Conservation (phyloP, 2,888 invertebrate species). For the Hyppa rectilinea region DNA sequence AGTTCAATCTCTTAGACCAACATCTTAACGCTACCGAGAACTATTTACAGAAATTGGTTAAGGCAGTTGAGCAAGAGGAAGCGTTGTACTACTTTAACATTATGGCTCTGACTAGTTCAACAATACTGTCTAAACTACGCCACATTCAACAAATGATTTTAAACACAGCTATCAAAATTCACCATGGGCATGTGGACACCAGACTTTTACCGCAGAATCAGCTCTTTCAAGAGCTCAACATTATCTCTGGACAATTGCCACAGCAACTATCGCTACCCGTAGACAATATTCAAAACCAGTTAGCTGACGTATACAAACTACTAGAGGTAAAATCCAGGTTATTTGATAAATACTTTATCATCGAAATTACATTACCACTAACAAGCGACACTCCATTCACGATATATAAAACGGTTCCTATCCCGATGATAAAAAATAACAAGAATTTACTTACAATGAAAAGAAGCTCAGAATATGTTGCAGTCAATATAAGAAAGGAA, state of each 20-base stretch:
- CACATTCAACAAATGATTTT: background rate
- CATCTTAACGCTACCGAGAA: slow-evolving; percentile 1
- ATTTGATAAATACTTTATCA: background rate
- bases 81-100: background rate
- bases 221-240: no score
- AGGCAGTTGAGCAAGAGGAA: background rate
- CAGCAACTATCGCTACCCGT: background rate
- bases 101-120: background rate
- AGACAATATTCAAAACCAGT: background rate
- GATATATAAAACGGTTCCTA: background rate
- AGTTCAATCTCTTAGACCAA: background rate
- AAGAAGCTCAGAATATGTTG: no score
- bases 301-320: slow-evolving; percentile 1
- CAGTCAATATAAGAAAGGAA: no score
- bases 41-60: background rate
- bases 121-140: background rate
- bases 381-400: background rate
- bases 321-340: background rate
- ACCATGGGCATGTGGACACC: slow-evolving; percentile 5
- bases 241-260: no score
- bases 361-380: background rate
- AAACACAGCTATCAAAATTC: background rate
- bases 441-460: background rate
- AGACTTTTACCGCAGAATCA: no score
- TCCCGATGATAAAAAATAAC: background rate